Evolutionary conservation across 2,113 vertebrate genomes (phyloP).

Genomic region (Dendrocopos noguchii): DNA sequence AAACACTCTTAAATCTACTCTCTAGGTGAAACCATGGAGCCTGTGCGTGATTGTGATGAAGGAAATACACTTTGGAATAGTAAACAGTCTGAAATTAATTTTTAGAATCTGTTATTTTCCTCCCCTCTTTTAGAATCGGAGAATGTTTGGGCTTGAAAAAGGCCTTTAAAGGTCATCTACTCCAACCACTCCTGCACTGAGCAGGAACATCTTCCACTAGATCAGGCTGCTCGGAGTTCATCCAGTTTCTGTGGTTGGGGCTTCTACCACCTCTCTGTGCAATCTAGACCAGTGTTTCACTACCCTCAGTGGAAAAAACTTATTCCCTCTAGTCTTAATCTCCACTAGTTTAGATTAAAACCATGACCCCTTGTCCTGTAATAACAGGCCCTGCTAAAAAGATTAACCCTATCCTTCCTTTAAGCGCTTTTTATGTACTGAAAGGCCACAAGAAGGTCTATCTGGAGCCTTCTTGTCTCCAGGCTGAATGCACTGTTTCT

Average conservation of each 20-base stretch:
- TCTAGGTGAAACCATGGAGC: background rate
- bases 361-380: background rate
- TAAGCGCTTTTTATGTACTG: background rate
- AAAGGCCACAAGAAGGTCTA: background rate
- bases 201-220: background rate
- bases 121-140: background rate
- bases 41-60: background rate
- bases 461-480: background rate
- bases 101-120: background rate
- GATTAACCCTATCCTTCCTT: background rate
- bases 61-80: background rate
- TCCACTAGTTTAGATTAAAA: background rate
- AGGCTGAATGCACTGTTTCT: background rate
- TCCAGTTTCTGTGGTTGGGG: background rate
- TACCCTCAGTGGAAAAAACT: background rate
- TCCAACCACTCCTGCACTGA: background rate
- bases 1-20: background rate
- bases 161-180: background rate
- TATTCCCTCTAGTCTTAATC: background rate
- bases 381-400: background rate
- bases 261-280: background rate
- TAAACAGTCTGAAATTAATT: background rate
- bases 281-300: background rate
- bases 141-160: background rate
- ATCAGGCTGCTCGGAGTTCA: background rate